Conservation (phyloP, 2,888 invertebrate species). For the Strigamia maritima region DNA sequence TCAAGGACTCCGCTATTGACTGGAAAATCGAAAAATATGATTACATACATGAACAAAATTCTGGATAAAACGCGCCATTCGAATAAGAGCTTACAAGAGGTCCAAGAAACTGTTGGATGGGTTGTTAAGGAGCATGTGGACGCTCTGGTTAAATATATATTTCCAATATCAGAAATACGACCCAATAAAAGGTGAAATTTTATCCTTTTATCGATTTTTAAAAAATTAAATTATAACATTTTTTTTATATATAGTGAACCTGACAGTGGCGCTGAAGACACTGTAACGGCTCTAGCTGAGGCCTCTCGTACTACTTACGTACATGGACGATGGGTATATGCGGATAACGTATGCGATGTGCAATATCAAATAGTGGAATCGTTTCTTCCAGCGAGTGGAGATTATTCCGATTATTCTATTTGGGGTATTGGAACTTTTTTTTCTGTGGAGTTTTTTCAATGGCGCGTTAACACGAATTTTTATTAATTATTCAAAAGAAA, state of each 20-base stretch:
- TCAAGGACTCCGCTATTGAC: constrained; percentile 15
- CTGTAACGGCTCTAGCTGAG: constrained; percentile 63
- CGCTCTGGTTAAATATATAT: constrained; percentile 66
- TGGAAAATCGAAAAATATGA: constrained; percentile 25
- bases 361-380: constrained; percentile 79
- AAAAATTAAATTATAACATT: constrained; percentile 2
- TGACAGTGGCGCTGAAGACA: constrained; percentile 52
- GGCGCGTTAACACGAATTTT: not conserved
- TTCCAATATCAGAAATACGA: constrained; percentile 59
- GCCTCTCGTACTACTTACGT: constrained; percentile 73
- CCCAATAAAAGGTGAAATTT: constrained; percentile 33
- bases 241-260: constrained; percentile 38
- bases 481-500: too few relatives aligned
- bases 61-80: constrained; percentile 45
- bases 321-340: constrained; percentile 71
- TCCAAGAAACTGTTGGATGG: too few relatives aligned
- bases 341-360: constrained; percentile 65
- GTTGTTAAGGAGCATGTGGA: constrained; percentile 51
- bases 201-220: not conserved
- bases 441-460: not conserved
- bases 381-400: constrained; percentile 75
- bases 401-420: constrained; percentile 72
- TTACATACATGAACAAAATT: not conserved
- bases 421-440: constrained; percentile 62
- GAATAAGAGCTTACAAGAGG: too few relatives aligned